Base-by-base conservation (phyloP, 2,797 vertebrate species). In the Petrocephalus sullivani region DNA sequence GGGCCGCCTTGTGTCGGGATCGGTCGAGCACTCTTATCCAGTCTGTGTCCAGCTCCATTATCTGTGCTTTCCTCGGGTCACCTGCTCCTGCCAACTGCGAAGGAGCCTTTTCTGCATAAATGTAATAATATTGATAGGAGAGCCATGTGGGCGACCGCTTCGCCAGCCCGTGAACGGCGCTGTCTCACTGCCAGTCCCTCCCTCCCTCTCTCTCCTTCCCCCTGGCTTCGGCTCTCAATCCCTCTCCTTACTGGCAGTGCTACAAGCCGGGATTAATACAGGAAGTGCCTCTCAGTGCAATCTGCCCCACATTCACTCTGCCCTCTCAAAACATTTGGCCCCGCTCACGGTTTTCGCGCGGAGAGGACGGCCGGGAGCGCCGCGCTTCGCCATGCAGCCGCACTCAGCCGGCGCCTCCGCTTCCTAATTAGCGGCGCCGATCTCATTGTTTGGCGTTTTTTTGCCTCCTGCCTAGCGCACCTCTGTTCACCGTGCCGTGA, bases 401-500 rank as follows among this genome's bases (percentile, higher is more conserved):
- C 21, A 54, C 49, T 37, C 12, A 6, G 49, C 49, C 64, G 37
- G 46, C 54, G 53, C 51, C 78, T 57, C 86, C 49, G 16, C 7
- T 60, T 88, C 37, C 53, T 86, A 81, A 87, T 89, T 88, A 85
- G 67, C 54, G 14, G 60, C 28, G 33, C 19, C 19, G 33, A 88
- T 86, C 64, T 75, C 49, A 23, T 78, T 41, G 51, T 78, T 84
- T 41, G 33, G 23, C 14, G 54, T 19, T 16, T 61, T 71, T 85
- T 88, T 19, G 46, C 49, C 61, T 61, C 7, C 81, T 64, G 81
- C 28, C 49, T 46, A 3, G 82, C 14, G 19, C 81, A 33, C 86
- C 87, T 53, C 81, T 85, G 87, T 71, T 88, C 87, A 88, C 49
- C 28, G 82, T 85, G 81, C 81, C 81, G 61, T 88, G 87, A 88